Percentiles rank a stretch among this genome's conserved stretches.
phyloP scores from a whole-genome alignment of 2,797 vertebrate genomes.

The Rhyacichthys aspro region DNA sequence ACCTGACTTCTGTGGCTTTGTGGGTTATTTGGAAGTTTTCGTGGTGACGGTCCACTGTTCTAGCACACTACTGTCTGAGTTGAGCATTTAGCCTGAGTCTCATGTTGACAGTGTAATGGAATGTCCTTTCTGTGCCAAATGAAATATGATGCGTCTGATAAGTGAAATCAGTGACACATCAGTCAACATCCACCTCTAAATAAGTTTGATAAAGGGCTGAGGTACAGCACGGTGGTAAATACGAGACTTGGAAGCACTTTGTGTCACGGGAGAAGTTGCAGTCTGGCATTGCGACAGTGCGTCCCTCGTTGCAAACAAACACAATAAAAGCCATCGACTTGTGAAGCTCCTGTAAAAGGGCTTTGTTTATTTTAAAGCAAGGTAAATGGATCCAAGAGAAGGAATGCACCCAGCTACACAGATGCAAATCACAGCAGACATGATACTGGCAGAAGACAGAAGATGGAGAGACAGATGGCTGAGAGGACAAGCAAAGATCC shows the following conservation, averaged over 20 bases:
- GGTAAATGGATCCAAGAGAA: too few species aligned
- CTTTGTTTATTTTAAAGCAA: conserved; percentile 12
- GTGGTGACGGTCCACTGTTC: too few species aligned
- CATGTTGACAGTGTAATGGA: conserved; percentile 25
- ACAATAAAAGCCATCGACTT: conserved; percentile 3
- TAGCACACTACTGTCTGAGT: too few species aligned
- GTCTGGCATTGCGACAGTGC: conserved; percentile 5
- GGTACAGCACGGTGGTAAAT: neutral
- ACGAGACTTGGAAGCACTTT: neutral
- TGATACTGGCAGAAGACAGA: conserved; percentile 35
- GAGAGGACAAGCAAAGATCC: conserved; percentile 55
- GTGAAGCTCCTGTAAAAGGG: conserved; percentile 2
- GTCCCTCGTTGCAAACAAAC: conserved; percentile 12
- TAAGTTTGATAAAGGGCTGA: conserved; percentile 11
- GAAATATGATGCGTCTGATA: conserved; percentile 27
- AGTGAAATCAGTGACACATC: conserved; percentile 27
- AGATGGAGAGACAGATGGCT: conserved; percentile 35
- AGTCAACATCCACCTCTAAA: conserved; percentile 8
- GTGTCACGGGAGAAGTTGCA: too few species aligned
- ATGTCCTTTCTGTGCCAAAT: conserved; percentile 17
- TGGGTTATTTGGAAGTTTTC: too few species aligned
- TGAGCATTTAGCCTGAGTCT: conserved; percentile 11
- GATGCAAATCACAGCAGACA: conserved; percentile 49
- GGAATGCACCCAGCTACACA: conserved; percentile 19
- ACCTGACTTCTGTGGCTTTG: too few species aligned